These are phyloP conservation scores for Drosophila pectinifera DNA, from an alignment of 1,140 invertebrate genomes.

Conservation along the genomic window DNA sequence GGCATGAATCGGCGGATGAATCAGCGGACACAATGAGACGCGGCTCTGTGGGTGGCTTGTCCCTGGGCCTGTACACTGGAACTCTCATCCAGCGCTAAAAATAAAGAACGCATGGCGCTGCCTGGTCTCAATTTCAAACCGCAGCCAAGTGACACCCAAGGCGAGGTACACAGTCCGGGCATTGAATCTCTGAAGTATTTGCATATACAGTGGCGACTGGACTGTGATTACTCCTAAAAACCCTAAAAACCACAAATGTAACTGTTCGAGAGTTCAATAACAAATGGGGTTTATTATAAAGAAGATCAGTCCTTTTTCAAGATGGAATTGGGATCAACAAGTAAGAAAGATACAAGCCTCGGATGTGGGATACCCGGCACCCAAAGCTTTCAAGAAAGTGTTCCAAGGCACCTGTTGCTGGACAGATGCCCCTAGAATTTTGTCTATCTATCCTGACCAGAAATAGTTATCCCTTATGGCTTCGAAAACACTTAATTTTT, in stretches of 20 bases:
- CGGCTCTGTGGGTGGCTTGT: conserved; percentile 23
- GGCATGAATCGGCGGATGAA: conserved; percentile 32
- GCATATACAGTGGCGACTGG: conserved; percentile 19
- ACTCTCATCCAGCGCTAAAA: conserved; percentile 59
- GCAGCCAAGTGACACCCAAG: conserved; percentile 73
- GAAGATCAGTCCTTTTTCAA: too few relatives aligned
- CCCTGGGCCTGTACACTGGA: conserved; percentile 31
- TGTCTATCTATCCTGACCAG: not conserved
- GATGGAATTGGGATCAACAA: too few relatives aligned
- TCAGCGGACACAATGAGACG: conserved; percentile 15
- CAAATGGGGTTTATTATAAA: not conserved
- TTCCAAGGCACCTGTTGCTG: too few relatives aligned
- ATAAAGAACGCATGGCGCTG: conserved; percentile 29
- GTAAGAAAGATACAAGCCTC: too few relatives aligned
- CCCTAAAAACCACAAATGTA: not conserved
- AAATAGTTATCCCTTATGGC: not conserved
- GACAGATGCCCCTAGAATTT: too few relatives aligned
- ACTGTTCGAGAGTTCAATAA: not conserved
- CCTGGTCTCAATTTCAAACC: conserved; percentile 73
- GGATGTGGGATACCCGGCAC: too few relatives aligned
- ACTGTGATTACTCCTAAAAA: too few relatives aligned
- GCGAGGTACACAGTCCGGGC: conserved; percentile 52
- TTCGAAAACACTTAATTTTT: too few relatives aligned
- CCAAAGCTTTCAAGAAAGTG: too few relatives aligned
- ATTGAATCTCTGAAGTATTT: conserved; percentile 41